These are phyloP conservation scores for Tyto alba DNA, from an alignment of 2,113 vertebrate species.

Conservation along the genomic window DNA sequence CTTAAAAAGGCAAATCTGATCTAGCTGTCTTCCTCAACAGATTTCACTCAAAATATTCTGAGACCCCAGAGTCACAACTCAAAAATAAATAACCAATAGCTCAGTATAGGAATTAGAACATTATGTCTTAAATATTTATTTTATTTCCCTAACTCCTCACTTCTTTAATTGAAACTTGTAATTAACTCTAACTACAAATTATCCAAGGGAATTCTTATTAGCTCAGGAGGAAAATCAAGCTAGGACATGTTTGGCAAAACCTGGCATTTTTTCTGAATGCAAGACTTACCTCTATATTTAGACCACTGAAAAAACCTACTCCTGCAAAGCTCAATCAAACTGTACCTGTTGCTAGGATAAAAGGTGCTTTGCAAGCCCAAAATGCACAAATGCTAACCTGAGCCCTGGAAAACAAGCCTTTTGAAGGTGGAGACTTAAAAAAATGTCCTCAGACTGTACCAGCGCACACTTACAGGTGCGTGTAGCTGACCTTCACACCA, in stretches of 20 bases:
- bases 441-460: not conserved
- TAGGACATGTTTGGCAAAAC: not conserved
- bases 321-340: not conserved
- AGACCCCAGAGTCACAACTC: not conserved
- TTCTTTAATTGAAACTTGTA: not conserved
- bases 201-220: not conserved
- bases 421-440: not conserved
- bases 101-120: not conserved
- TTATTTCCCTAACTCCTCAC: not conserved
- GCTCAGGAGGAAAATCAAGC: not conserved
- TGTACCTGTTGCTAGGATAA: not conserved
- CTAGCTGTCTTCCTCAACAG: not conserved
- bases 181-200: not conserved
- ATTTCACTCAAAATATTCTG: not conserved
- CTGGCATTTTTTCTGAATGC: not conserved
- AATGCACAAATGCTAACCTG: not conserved
- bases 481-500: not conserved
- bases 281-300: not conserved
- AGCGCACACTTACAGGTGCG: not conserved
- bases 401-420: not conserved
- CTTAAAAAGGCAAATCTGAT: not conserved
- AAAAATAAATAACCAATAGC: not conserved
- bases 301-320: not conserved
- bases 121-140: not conserved
- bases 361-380: not conserved